Evolutionary conservation across 2,797 vertebrate species (phyloP), one percentile per base, ranked within the genome.

Genomic region (Coregonus ussuriensis): DNA sequence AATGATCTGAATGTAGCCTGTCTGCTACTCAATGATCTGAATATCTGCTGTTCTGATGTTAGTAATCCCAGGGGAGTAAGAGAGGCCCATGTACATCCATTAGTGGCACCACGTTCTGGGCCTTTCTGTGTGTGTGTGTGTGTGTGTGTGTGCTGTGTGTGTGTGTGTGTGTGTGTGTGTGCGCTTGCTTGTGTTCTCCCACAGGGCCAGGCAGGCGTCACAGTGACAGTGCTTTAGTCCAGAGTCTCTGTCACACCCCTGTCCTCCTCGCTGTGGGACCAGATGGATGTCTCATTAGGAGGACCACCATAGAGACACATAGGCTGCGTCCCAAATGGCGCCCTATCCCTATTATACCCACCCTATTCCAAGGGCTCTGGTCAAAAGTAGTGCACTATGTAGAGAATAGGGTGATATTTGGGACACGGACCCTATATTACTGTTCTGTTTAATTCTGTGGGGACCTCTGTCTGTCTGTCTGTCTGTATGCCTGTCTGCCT

Each of bases 241-340:
- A 85, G 77, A 81, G 80, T 77, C 84, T 72, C 85, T 85, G 85
- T 90, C 87, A 84, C 75, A 69, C 76, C 78, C 82, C 72, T 84
- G 85, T 88, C 87, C 35, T 15, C 78, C 86, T 86, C 81, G 77
- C 80, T 88, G 88, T 84, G 79, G 87, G 83, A 82, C 84, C 41
- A 81, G 83, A 91, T 87, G 83, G 86, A 82, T 29, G 35, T 77
- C 86, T 91, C 88, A 87, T 92, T 91, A 92, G 82, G n/a, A 47
- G 70, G 51, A 81, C 82, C 77, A 7, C 81, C 67, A 81, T 78
- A 59, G 15, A 59, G 15, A 59, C 54, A 59, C 54, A 56, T n/a
- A 59, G 54, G 0, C 6, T 59, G 15, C 4, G 18, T 59, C 54
- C 5, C 18, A 59, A 59, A 59, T 59, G 18, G 18, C 18, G 1